phyloP scores from a whole-genome alignment of 2,797 vertebrate genomes.

The Myripristis murdjan region DNA sequence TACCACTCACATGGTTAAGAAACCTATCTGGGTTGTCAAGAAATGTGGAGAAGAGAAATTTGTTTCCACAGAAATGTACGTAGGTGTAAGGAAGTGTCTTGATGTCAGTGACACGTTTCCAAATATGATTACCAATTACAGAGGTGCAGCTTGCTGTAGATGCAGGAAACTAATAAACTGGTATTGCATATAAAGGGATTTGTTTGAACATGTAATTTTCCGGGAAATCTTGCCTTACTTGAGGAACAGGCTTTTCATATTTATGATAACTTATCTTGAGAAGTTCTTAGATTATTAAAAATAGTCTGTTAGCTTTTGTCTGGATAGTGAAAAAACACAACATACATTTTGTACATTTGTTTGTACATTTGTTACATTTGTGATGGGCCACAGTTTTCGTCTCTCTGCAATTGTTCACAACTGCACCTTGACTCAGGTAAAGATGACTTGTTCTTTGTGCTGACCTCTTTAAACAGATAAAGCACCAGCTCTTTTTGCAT shows the following conservation, averaged over 20 bases:
- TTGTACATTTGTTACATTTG: not conserved
- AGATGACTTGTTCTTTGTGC: not conserved
- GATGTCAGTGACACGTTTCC: not conserved
- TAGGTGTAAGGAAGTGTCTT: constrained; percentile 7
- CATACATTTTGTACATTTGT: not conserved
- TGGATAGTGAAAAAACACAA: not conserved
- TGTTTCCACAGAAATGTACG: constrained; percentile 5
- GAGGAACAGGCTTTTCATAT: no score
- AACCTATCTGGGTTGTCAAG: constrained; percentile 23
- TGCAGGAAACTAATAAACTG: not conserved
- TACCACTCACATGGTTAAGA: constrained; percentile 37
- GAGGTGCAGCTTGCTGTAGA: no score
- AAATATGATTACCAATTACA: not conserved
- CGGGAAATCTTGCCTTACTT: constrained; percentile 1
- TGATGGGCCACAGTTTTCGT: not conserved
- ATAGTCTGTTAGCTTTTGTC: not conserved
- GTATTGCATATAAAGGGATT: not conserved
- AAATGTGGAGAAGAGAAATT: constrained; percentile 20
- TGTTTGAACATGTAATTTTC: constrained; percentile 45
- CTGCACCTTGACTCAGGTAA: not conserved
- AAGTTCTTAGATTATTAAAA: not conserved
- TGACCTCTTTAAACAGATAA: not conserved
- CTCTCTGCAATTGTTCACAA: not conserved
- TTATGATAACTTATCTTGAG: not conserved
- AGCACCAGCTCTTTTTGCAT: no score